Percentiles rank a stretch among this genome's conserved stretches.
These are phyloP conservation scores for Vireo griseus DNA, from an alignment of 2,797 vertebrate genomes.

Conservation along the genomic window DNA sequence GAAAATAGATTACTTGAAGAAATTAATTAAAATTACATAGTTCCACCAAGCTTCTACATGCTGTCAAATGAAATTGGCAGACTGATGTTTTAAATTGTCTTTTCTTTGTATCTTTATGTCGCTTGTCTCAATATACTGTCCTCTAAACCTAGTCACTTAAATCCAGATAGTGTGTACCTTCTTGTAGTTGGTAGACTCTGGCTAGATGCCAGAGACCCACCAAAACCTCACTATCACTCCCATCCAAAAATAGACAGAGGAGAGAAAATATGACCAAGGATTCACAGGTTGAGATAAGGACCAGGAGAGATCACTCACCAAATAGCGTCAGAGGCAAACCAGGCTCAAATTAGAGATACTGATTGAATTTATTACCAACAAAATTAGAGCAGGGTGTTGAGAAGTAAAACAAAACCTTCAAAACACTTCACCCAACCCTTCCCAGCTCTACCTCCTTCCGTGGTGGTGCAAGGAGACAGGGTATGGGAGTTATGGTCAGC, in stretches of 20 bases:
- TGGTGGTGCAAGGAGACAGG: neutral
- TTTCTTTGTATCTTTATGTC: neutral
- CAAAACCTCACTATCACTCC: neutral
- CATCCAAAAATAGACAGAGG: neutral
- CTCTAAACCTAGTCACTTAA: neutral
- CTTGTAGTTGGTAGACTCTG: no score
- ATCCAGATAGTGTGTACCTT: neutral
- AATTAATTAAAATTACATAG: neutral
- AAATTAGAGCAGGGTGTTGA: neutral
- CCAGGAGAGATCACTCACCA: rapidly evolving
- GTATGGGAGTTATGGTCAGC: no score
- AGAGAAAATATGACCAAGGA: neutral
- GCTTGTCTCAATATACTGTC: neutral
- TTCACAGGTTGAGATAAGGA: neutral
- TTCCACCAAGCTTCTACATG: neutral
- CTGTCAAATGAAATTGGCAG: neutral
- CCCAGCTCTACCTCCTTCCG: neutral
- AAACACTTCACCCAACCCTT: rapidly evolving
- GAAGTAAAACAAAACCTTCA: neutral
- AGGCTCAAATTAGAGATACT: neutral
- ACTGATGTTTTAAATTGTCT: neutral
- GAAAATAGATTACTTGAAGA: neutral
- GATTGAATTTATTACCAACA: neutral
- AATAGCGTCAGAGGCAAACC: rapidly evolving
- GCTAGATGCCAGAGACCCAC: neutral